Evolutionary conservation across 1,140 invertebrate genomes (phyloP).

Genomic region (Bombus breviceps): DNA sequence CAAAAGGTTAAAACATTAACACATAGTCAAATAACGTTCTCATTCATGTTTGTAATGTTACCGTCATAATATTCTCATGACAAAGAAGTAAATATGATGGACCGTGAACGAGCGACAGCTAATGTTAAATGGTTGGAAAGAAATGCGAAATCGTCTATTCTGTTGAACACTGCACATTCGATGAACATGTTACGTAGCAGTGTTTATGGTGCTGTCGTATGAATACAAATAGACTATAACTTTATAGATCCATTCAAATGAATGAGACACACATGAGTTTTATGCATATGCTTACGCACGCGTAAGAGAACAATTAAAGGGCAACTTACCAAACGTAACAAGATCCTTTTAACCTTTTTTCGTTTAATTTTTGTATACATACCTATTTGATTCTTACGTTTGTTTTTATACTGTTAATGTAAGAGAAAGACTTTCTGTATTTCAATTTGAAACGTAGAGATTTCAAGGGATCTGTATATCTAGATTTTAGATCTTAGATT

Average conservation of each 20-base stretch:
- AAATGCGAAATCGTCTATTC: slow-evolving; percentile 56
- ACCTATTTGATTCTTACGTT: background rate
- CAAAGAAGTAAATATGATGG: slow-evolving; percentile 30
- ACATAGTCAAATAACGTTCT: background rate
- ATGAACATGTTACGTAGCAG: background rate
- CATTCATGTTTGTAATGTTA: background rate
- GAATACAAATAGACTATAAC: slow-evolving; percentile 23
- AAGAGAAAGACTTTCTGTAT: too few species aligned
- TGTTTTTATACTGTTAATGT: background rate
- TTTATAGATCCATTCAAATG: background rate
- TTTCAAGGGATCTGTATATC: too few species aligned
- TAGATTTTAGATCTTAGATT: too few species aligned
- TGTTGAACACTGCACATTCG: background rate
- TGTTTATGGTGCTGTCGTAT: background rate
- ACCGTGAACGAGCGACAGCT: slow-evolving; percentile 8
- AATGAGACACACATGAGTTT: background rate
- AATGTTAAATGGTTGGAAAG: slow-evolving; percentile 68
- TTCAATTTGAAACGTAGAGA: too few species aligned
- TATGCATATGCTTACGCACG: background rate
- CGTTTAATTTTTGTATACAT: background rate
- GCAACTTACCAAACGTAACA: background rate
- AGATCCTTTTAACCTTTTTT: background rate
- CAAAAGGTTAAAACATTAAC: background rate
- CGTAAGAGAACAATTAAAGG: background rate
- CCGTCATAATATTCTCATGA: slow-evolving; percentile 11